Base-by-base conservation (phyloP, 2,888 invertebrate genomes). In the Arrhopalites spinosus region DNA sequence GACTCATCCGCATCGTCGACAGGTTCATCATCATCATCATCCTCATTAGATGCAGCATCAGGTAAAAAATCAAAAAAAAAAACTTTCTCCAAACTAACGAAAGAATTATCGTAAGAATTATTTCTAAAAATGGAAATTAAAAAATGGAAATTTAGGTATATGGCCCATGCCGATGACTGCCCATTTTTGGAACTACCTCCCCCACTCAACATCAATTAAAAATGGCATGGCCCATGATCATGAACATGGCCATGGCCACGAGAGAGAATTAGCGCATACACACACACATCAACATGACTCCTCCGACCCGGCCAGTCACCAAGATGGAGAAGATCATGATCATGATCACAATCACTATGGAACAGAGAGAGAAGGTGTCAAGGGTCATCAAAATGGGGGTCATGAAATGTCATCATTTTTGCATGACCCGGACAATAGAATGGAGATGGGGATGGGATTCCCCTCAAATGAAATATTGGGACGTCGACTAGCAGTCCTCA, bases 151-250 rank as follows among this genome's bases (percentile, higher is more conserved):
- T n/a, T n/a, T n/a, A n/a, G n/a, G n/a, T n/a, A n/a, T 45, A n/a
- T 30, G 66, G 43, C n/a, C 47, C 23, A 47, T 45, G 67, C 67
- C 67, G 2, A 47, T 68, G 64, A 64, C 73, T 1, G 45, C 50
- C 13, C 64, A 73, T 50, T 73, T 64, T 23, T 73, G 73, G 73
- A 73, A 73, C 45, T 73, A 73, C 50, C 66, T 73, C 50, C 73
- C 73, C 15, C 73, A 73, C 45, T 63, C 53, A 53, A n/a, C 23
- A 20, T 53, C 53, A 53, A 20, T 11, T 53, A 20, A 3, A 20
- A 53, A 53, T n/a, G 36, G 11, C 5, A n/a, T 20, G n/a, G 20
- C 53, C 13, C n/a, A 53, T 53, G n/a, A 3, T 2, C 53, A 53
- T 50, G 7, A 50, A n/a, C 50, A 15, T 50, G n/a, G 7, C 45